These are phyloP conservation scores for Pyrrhosoma nymphula DNA, from an alignment of 2,888 invertebrate genomes.

Conservation along the genomic window DNA sequence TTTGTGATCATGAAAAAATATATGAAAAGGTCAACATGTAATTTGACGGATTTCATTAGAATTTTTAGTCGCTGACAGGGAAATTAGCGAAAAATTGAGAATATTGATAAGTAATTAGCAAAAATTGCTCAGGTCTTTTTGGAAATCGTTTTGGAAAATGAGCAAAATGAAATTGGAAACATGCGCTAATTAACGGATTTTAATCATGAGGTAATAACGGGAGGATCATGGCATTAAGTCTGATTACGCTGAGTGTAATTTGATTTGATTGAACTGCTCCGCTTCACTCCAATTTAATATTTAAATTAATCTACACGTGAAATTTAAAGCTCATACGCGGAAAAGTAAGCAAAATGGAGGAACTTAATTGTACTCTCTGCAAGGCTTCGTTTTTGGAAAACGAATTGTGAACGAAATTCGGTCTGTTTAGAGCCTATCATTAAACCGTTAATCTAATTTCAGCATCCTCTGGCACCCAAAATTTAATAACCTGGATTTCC, in stretches of 20 bases:
- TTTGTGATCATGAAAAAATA: not conserved
- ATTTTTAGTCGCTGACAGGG: slow-evolving; percentile 15
- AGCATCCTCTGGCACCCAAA: not conserved
- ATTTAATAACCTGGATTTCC: not conserved
- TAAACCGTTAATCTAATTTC: not conserved
- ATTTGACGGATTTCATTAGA: not conserved
- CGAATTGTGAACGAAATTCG: not conserved
- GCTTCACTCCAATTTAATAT: not conserved
- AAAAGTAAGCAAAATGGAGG: not conserved
- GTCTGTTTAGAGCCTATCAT: not conserved
- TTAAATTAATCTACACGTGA: not conserved
- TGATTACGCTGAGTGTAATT: not conserved
- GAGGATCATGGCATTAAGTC: not conserved
- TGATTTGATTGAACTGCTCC: slow-evolving; percentile 21
- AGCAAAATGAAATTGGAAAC: not conserved
- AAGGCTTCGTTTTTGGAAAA: not conserved
- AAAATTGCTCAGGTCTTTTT: not conserved
- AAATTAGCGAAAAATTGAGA: not conserved
- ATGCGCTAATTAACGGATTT: slow-evolving; percentile 1
- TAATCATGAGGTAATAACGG: slow-evolving; percentile 3
- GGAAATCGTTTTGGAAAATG: not conserved
- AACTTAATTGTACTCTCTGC: not conserved
- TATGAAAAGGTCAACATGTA: not conserved
- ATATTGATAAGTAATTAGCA: slow-evolving; percentile 16
- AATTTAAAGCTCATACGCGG: not conserved